Evolutionary conservation across 2,113 vertebrate genomes (phyloP).

Genomic region (Lagopus leucura): DNA sequence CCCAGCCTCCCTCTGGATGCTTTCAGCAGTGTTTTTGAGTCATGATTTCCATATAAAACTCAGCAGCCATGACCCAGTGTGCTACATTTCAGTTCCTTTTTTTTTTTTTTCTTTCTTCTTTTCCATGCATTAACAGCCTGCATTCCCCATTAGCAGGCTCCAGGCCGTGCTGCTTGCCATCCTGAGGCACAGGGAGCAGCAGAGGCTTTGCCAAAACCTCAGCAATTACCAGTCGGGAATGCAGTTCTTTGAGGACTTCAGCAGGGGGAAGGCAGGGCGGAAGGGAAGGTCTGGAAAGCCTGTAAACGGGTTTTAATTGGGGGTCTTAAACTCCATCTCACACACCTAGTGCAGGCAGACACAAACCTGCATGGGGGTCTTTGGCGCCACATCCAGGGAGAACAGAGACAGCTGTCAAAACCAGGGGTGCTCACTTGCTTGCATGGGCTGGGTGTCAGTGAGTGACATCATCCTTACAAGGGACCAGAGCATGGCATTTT

Average conservation of each 20-base stretch:
- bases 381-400: neutral
- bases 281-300: neutral
- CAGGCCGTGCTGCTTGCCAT: neutral
- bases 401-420: neutral
- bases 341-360: neutral
- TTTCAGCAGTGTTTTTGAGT: constrained; percentile 33
- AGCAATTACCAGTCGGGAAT: constrained; percentile 31
- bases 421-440: neutral
- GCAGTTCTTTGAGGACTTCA: neutral
- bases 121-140: neutral
- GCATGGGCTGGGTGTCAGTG: neutral
- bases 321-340: neutral
- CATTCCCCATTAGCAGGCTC: neutral
- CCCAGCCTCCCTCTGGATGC: neutral
- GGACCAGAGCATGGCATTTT: neutral
- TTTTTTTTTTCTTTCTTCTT: neutral
- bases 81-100: constrained; percentile 44
- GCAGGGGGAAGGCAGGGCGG: neutral
- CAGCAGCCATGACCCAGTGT: constrained; percentile 31
- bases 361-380: neutral
- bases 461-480: neutral
- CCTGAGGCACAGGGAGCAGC: neutral
- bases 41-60: constrained; percentile 59
- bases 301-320: neutral
- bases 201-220: constrained; percentile 27